Base-by-base conservation (phyloP, 2,113 vertebrate species). In the Ammodytes marinus region DNA sequence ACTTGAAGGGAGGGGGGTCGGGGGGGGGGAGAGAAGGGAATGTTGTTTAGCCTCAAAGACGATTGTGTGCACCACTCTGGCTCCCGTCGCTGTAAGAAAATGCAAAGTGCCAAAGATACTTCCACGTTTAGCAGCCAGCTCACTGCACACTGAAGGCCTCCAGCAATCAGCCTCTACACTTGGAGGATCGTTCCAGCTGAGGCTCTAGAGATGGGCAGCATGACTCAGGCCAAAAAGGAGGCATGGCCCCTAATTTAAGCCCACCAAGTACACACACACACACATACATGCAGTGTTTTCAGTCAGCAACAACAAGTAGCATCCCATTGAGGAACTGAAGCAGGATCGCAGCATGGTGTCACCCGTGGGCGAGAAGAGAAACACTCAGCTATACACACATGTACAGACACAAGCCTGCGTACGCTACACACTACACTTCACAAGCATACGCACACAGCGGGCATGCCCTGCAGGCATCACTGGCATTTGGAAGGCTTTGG, bases 401-500 rank as follows among this genome's bases (percentile, higher is more conserved):
- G 6, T 81, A 70, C 87, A 67, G 68, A 84, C 79, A 85, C 61
- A 64, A 83, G 86, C 61, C 74, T 60, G 71, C 12, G 9, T 43
- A 53, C 61, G 80, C 37, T 27, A 17, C 77, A 46, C 53, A 27
- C 67, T 67, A 60, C 27, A 74, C 67, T 67, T 57, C 27, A 74
- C 69, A 82, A 74, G 75, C 83, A 78, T 75, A 82, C 71, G 46
- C 74, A 72, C 82, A 77, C 80, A 87, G 80, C 50, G 68, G 80
- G 76, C 75, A 43, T 82, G 83, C 82, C 88, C 80, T 43, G 82
- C 80, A 83, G 92, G 86, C 87, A 87, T 88, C 82, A 47, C 79
- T 89, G 90, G 82, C 85, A 88, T 88, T 87, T 88, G 75, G 86
- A 86, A 78, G 82, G 75, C 81, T 90, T 81, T 87, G 84, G 87